Evolutionary conservation across 2,888 invertebrate species (phyloP).

Genomic region (Hetaerina titia): DNA sequence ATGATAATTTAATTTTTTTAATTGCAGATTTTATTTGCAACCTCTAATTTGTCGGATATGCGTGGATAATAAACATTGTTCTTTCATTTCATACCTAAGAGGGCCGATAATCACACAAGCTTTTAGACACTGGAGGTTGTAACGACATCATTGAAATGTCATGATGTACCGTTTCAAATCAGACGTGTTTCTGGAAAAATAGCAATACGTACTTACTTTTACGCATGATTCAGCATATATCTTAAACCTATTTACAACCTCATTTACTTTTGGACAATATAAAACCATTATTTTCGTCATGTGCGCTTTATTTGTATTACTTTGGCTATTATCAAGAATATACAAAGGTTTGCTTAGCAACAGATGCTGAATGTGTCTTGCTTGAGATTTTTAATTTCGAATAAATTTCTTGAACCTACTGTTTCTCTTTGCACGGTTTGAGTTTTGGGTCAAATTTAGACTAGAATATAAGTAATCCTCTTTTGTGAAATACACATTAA

Average conservation of each 20-base stretch:
- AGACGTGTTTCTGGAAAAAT: no score
- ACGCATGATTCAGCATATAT: neutral
- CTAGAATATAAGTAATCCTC: slow-evolving; percentile 18
- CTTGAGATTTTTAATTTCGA: neutral
- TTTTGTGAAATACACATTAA: neutral
- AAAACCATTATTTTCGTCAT: neutral
- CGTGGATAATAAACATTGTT: no score
- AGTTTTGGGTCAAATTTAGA: neutral
- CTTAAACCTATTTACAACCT: neutral
- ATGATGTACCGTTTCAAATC: no score
- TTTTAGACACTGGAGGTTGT: no score
- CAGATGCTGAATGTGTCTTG: neutral
- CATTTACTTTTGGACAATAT: neutral
- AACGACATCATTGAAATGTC: no score
- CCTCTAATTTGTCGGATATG: no score
- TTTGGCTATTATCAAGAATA: neutral
- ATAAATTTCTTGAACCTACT: slow-evolving; percentile 4
- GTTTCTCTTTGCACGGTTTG: slow-evolving; percentile 24
- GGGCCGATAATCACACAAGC: no score
- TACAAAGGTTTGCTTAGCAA: neutral
- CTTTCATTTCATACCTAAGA: no score
- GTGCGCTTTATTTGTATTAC: neutral
- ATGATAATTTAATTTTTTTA: no score
- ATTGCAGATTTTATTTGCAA: no score
- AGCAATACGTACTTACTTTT: neutral